Conservation (phyloP, 1,140 invertebrate genomes). For the Uloborus diversus region DNA sequence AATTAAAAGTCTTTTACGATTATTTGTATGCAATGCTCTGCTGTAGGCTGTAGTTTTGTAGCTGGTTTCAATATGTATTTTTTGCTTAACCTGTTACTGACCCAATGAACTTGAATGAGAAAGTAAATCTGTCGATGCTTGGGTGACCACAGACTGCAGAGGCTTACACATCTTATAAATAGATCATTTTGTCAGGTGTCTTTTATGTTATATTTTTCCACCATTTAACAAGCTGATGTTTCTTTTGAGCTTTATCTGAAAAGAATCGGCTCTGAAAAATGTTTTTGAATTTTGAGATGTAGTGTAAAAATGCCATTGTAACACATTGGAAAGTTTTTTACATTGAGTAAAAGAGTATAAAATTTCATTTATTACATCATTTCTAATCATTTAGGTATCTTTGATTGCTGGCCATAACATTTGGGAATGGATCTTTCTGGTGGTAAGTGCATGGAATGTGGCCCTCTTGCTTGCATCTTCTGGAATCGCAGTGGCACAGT, state of each 20-base stretch:
- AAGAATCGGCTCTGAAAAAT: not conserved
- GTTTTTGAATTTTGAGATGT: not conserved
- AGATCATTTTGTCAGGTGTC: not conserved
- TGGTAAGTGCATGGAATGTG: conserved; percentile 32
- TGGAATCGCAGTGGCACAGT: conserved; percentile 19
- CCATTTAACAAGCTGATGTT: not conserved
- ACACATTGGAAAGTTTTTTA: not conserved
- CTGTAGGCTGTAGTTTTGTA: too few relatives aligned
- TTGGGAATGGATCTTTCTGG: conserved; percentile 45
- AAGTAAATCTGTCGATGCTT: too few relatives aligned
- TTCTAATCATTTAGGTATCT: not conserved
- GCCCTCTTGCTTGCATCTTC: conserved; percentile 37
- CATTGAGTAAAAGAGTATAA: not conserved
- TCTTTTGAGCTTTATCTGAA: not conserved
- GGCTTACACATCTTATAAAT: not conserved
- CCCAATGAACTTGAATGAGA: too few relatives aligned
- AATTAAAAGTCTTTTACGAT: too few relatives aligned
- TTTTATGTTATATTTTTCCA: not conserved
- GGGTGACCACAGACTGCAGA: too few relatives aligned
- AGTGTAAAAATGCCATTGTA: not conserved
- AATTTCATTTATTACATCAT: not conserved
- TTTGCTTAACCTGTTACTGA: too few relatives aligned
- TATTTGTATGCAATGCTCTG: too few relatives aligned
- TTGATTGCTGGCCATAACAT: conserved; percentile 48
- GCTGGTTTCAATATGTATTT: too few relatives aligned